Percentiles rank a stretch among this genome's conserved stretches.
These are phyloP conservation scores for Orthonychiurus folsomi DNA, from an alignment of 2,888 invertebrate genomes.

Conservation along the genomic window DNA sequence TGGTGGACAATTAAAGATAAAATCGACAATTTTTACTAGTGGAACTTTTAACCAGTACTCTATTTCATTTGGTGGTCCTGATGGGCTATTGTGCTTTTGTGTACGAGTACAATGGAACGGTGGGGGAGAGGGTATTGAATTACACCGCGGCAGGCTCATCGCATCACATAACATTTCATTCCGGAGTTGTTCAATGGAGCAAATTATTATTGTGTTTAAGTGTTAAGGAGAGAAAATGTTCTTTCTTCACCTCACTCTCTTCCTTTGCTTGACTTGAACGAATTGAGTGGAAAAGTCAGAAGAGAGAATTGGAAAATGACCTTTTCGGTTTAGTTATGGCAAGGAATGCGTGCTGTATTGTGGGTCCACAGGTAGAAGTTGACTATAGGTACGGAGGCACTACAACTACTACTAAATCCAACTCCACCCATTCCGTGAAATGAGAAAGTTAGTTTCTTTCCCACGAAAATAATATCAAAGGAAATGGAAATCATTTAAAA, in stretches of 20 bases:
- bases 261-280: not conserved
- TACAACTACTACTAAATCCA: too few species aligned
- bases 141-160: not conserved
- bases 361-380: too few species aligned
- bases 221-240: not conserved
- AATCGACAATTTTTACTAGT: not conserved
- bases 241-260: not conserved
- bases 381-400: too few species aligned
- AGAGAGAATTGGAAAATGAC: conserved; percentile 1
- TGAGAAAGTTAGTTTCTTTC: not conserved
- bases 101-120: not conserved
- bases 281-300: too few species aligned
- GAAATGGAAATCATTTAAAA: not conserved
- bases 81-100: not conserved
- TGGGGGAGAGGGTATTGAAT: not conserved
- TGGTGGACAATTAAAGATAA: not conserved
- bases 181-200: conserved; percentile 1
- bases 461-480: not conserved
- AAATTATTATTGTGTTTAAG: not conserved
- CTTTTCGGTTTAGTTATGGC: not conserved
- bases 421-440: not conserved
- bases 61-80: not conserved
- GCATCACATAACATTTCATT: too few species aligned
- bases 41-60: not conserved
- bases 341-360: too few species aligned